Percentiles rank a stretch among this genome's conserved stretches.
Conservation (phyloP, 1,140 invertebrate genomes). For the Armadillidium nasatum region DNA sequence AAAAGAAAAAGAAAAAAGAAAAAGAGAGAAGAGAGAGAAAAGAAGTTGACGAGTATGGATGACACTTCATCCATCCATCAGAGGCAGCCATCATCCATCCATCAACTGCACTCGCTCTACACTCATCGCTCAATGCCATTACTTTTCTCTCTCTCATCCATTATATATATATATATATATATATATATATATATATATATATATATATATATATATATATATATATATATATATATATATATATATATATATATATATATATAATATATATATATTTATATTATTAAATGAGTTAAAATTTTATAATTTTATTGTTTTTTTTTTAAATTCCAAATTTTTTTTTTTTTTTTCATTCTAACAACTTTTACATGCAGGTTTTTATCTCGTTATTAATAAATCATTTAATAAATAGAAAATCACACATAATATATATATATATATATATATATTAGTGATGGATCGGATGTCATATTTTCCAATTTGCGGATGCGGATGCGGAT, state of each 20-base stretch:
- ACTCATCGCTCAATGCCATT: background rate
- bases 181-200: constrained; percentile 23
- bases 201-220: constrained; percentile 22
- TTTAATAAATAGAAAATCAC: too few species aligned
- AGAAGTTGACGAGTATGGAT: background rate
- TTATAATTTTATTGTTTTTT: too few species aligned
- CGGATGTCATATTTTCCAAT: too few species aligned
- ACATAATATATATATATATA: too few species aligned
- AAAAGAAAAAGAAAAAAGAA: too few species aligned
- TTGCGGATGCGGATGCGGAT: too few species aligned
- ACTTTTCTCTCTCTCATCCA: constrained; percentile 9
- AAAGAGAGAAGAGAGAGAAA: background rate
- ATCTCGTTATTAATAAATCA: too few species aligned
- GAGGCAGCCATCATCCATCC: background rate
- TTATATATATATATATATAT: background rate
- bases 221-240: constrained; percentile 21
- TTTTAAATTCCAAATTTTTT: too few species aligned
- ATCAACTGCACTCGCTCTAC: background rate
- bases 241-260: constrained; percentile 5
- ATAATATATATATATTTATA: constrained; percentile 17
- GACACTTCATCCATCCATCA: background rate
- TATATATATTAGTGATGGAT: too few species aligned
- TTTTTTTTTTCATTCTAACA: too few species aligned
- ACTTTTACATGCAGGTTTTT: too few species aligned
- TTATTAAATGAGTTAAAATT: too few species aligned